Evolutionary conservation across 1,140 invertebrate species (phyloP).

Genomic region (Meloidogyne hapla): DNA sequence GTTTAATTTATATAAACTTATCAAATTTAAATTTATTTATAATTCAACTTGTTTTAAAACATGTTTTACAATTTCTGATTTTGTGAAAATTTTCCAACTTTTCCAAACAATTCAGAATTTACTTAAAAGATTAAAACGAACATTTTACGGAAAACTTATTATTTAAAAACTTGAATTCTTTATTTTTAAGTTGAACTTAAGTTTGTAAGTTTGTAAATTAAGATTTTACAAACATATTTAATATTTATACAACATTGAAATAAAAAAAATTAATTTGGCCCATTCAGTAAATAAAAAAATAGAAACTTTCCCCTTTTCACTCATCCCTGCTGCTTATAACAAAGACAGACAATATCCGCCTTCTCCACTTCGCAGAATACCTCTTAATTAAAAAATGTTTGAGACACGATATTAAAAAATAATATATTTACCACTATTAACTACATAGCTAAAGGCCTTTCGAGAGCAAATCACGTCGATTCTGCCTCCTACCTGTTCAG

Average conservation of each 20-base stretch:
- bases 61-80: too few relatives aligned
- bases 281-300: neutral
- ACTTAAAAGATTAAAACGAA: too few relatives aligned
- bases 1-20: neutral
- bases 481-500: constrained; percentile 45
- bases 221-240: too few relatives aligned
- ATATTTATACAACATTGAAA: neutral
- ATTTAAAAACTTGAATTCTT: too few relatives aligned
- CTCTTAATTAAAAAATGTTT: neutral
- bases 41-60: too few relatives aligned
- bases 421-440: constrained; percentile 13
- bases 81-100: too few relatives aligned
- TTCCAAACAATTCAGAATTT: too few relatives aligned
- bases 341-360: constrained; percentile 19
- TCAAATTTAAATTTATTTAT: neutral
- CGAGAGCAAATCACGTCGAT: constrained; percentile 47
- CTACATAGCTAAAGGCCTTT: constrained; percentile 27
- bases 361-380: constrained; percentile 26
- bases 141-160: too few relatives aligned
- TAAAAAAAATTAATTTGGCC: neutral
- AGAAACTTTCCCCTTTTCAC: neutral
- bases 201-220: too few relatives aligned
- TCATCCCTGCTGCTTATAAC: constrained; percentile 26
- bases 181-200: too few relatives aligned
- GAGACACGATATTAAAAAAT: neutral